These are phyloP conservation scores for Saccostrea cuccullata DNA, from an alignment of 1,140 invertebrate genomes.

Conservation along the genomic window DNA sequence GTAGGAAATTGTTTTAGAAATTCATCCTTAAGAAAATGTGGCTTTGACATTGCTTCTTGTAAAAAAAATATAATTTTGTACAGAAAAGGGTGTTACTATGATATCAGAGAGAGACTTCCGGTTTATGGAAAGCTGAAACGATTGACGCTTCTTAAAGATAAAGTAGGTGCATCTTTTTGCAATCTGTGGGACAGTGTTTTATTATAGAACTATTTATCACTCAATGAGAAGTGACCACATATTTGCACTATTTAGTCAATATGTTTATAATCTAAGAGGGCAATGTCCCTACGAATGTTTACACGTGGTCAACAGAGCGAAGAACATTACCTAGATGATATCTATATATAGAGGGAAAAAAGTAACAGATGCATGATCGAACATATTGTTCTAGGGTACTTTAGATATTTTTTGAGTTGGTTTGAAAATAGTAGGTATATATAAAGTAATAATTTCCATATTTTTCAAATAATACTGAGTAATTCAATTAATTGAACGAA, in stretches of 20 bases:
- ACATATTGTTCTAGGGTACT: neutral
- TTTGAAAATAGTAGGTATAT: too few relatives aligned
- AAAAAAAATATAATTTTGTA: too few relatives aligned
- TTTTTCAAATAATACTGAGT: too few relatives aligned
- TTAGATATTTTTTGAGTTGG: neutral
- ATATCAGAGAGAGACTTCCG: too few relatives aligned
- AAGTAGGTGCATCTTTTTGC: neutral
- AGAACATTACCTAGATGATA: slow-evolving; percentile 18
- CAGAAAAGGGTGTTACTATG: too few relatives aligned
- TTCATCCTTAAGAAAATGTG: too few relatives aligned
- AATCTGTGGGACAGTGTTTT: neutral
- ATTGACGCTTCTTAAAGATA: neutral
- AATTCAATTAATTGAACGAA: too few relatives aligned
- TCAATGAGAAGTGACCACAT: slow-evolving; percentile 26
- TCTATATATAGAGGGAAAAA: neutral
- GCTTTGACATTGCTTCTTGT: too few relatives aligned
- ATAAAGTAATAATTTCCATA: too few relatives aligned
- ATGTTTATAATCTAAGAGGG: slow-evolving; percentile 22
- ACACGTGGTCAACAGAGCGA: slow-evolving; percentile 32
- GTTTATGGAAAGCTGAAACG: neutral
- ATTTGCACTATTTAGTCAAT: slow-evolving; percentile 26
- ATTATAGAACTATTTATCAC: neutral
- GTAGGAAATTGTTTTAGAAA: too few relatives aligned
- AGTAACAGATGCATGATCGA: neutral
- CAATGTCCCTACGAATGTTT: slow-evolving; percentile 18